A percentile compares a stretch with the other conserved stretches of the same genome.
phyloP scores from a whole-genome alignment of 2,113 vertebrate genomes.

The Otis tarda region DNA sequence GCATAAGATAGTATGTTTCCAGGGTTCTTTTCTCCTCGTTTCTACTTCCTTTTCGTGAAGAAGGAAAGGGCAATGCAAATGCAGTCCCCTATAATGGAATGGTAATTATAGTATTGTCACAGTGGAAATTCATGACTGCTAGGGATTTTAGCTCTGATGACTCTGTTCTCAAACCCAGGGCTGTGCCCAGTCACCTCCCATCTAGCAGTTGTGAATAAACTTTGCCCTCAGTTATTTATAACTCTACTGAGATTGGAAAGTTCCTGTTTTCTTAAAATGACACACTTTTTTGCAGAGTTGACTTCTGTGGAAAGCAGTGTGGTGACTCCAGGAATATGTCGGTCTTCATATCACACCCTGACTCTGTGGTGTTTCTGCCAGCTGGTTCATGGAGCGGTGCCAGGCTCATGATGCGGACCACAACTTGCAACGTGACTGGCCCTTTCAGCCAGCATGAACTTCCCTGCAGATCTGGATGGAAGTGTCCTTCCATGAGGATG shows the following conservation, averaged over 20 bases:
- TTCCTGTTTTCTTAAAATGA: neutral
- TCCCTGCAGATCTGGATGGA: neutral
- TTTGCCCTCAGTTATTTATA: neutral
- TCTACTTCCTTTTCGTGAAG: neutral
- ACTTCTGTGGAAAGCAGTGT: neutral
- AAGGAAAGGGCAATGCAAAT: neutral
- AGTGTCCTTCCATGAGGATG: neutral
- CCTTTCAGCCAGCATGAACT: neutral
- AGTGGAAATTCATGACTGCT: neutral
- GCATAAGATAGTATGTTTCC: fast-evolving
- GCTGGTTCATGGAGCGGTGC: neutral
- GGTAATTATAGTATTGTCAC: neutral
- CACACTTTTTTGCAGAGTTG: neutral
- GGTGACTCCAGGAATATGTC: neutral
- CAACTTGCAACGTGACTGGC: neutral
- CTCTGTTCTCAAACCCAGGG: neutral
- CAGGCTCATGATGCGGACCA: neutral
- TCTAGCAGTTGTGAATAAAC: neutral
- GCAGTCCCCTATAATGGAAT: neutral
- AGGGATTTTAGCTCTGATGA: neutral
- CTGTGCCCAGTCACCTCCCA: neutral
- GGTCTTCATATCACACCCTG: neutral
- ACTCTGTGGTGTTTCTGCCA: neutral
- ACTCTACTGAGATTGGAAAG: neutral
- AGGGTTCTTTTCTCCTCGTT: neutral